These are phyloP conservation scores for Antechinus flavipes DNA, from an alignment of 2,113 vertebrate genomes.

Conservation along the genomic window DNA sequence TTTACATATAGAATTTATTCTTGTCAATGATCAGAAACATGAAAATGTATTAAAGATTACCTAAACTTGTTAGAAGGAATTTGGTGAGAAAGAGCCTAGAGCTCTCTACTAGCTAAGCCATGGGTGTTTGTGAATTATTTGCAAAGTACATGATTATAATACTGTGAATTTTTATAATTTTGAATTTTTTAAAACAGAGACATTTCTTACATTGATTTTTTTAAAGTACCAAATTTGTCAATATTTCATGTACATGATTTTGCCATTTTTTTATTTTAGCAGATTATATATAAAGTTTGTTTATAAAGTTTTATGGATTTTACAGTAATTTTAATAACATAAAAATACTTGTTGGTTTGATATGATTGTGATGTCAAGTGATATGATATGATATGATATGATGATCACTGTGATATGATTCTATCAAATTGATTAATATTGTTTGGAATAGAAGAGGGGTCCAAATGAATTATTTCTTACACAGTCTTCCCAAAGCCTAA, in stretches of 20 bases:
- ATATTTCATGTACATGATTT: conserved; percentile 93
- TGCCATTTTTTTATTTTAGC: conserved; percentile 88
- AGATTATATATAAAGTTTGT: conserved; percentile 89
- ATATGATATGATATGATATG: no score
- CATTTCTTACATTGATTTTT: conserved; percentile 88
- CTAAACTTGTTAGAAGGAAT: conserved; percentile 73
- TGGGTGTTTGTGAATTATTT: conserved; percentile 86
- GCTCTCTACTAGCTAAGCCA: conserved; percentile 84
- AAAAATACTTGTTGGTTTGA: no score
- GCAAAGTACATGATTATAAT: conserved; percentile 87
- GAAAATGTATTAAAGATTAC: conserved; percentile 94
- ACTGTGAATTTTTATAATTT: conserved; percentile 85
- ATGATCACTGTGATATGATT: no score
- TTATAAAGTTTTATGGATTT: conserved; percentile 90
- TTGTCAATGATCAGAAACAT: conserved; percentile 94
- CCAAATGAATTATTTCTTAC: no score
- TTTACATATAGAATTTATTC: conserved; percentile 97
- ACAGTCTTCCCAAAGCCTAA: not conserved
- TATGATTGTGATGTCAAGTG: no score
- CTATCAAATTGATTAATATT: no score
- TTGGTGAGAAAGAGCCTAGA: conserved; percentile 76
- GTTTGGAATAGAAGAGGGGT: no score
- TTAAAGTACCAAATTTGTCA: conserved; percentile 88
- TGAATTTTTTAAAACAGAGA: conserved; percentile 84
- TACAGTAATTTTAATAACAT: conserved; percentile 87